phyloP scores from a whole-genome alignment of 2,113 vertebrate genomes.

The Lophochroa leadbeateri region DNA sequence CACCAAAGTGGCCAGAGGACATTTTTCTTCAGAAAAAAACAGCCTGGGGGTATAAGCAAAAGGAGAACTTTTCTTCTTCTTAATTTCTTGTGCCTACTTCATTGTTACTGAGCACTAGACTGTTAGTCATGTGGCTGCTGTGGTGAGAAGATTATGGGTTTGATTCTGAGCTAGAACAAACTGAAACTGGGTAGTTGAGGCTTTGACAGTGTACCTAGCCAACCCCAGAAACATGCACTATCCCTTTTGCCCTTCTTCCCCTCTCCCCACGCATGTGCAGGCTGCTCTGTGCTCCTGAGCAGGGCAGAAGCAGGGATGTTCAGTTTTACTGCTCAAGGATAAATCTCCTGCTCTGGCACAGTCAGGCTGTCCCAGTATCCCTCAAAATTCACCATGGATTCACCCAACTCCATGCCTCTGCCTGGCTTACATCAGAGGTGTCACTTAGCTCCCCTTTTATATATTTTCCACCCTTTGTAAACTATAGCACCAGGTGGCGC shows the following conservation, averaged over 20 bases:
- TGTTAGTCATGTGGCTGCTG: not conserved
- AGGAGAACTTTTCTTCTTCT: not conserved
- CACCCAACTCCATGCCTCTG: not conserved
- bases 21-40: not conserved
- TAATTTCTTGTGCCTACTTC: not conserved
- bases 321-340: not conserved
- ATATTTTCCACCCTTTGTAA: not conserved
- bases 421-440: not conserved
- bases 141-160: not conserved
- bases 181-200: accelerated
- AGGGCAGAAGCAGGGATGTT: not conserved
- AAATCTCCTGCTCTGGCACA: not conserved
- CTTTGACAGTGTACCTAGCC: not conserved
- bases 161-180: not conserved
- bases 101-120: accelerated
- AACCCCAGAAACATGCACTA: not conserved
- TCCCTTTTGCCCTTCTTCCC: not conserved
- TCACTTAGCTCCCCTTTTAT: not conserved
- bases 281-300: not conserved
- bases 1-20: not conserved
- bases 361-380: not conserved
- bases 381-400: accelerated
- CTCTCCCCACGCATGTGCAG: not conserved
- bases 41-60: not conserved
- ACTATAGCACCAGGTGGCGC: not conserved